phyloP scores from a whole-genome alignment of 2,888 invertebrate species.

The Cheilosia pagana region DNA sequence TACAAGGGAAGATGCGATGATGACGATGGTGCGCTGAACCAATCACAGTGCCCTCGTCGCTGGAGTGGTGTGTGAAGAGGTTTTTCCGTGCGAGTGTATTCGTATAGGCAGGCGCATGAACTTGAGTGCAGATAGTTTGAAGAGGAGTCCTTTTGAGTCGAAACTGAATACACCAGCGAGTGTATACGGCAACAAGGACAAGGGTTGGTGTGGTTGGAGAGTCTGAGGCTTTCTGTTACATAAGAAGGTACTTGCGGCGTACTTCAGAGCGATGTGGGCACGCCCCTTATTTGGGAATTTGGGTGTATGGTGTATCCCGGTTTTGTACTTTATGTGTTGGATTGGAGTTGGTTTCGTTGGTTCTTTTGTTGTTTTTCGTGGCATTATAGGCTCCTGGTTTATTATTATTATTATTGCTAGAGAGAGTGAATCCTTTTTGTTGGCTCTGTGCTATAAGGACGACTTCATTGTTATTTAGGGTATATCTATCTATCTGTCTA shows the following conservation, averaged over 20 bases:
- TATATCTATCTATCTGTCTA: conserved; percentile 31
- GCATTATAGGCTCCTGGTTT: conserved; percentile 74
- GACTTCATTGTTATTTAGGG: conserved; percentile 72
- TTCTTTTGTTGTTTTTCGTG: conserved; percentile 56
- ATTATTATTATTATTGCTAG: conserved; percentile 70
- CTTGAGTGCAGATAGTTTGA: conserved; percentile 71
- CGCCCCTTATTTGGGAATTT: conserved; percentile 71
- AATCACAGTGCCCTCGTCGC: conserved; percentile 53
- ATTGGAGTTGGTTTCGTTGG: background rate
- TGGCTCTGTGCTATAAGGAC: conserved; percentile 38
- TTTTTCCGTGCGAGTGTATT: conserved; percentile 58
- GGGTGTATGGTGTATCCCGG: conserved; percentile 38
- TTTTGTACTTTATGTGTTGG: conserved; percentile 56
- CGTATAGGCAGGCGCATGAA: conserved; percentile 73
- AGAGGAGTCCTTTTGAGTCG: conserved; percentile 71
- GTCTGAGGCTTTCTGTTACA: conserved; percentile 71
- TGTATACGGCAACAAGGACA: conserved; percentile 39
- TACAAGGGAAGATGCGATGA: conserved; percentile 71
- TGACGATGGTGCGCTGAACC: conserved; percentile 50
- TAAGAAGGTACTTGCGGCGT: conserved; percentile 70
- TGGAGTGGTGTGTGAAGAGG: conserved; percentile 75
- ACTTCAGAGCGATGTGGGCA: conserved; percentile 56
- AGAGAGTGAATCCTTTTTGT: conserved; percentile 67
- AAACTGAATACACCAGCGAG: conserved; percentile 4
- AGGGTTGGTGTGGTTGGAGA: conserved; percentile 59